Evolutionary conservation across 2,888 invertebrate genomes (phyloP), one percentile per base, ranked within the genome.

Genomic region (Eupithecia subumbrata): DNA sequence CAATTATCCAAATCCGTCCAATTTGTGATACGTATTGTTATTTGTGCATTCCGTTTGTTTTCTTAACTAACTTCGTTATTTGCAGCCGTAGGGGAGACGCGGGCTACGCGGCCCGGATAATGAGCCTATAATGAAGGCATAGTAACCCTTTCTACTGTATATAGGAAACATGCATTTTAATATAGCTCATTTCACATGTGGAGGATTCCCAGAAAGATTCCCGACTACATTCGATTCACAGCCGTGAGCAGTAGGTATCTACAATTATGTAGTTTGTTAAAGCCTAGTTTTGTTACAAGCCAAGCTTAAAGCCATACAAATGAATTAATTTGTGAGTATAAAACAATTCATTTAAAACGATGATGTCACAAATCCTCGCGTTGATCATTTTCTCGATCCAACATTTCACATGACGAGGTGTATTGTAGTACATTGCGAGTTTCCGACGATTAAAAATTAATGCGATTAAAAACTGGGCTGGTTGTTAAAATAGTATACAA

Each of bases 51-150:
- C 81, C 81, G 82, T 84, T 86, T 87, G 86, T 87, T 86, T 83
- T 83, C 82, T 83, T 85, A 85, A 86, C 86, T 82, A 85, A 87
- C 85, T 86, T 84, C 82, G 83, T 88, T 87, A 85, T 88, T 89
- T 86, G 85, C 82, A 77, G 76, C 78, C 22, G 45, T 8, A 71
- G 74, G 71, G 45, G 75, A 69, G 18, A 37, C n/a, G 40, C 18
- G 40, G 5, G 25, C 60, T 60, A 22, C 25, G 12, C 25, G 56
- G 56, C 22, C 11, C 22, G 56, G 56, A 12, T 22, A 56, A 3
- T 11, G 22, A 56, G 5, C 22, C 11, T n/a, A 12, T 2, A 11
- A 5, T 40, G 9, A 40, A 40, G 40, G 5, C 37, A 8, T 8
- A 37, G 37, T n/a, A 52, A 52, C 52, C 52, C 52, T 9, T 52